Percentiles rank a stretch among this genome's conserved stretches.
Evolutionary conservation across 2,888 invertebrate genomes (phyloP).

Genomic region (Gymnocheta viridis): DNA sequence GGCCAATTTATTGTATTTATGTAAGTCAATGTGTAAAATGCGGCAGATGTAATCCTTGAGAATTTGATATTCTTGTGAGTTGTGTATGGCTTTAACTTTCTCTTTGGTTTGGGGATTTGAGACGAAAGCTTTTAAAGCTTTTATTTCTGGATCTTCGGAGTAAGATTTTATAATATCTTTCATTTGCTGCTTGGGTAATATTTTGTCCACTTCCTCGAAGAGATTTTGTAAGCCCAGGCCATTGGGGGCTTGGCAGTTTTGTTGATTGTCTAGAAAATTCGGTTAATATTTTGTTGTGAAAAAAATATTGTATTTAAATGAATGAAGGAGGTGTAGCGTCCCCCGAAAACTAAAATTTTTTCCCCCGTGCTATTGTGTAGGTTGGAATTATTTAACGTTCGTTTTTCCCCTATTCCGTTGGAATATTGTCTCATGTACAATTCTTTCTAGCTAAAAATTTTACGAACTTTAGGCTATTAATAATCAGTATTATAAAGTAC

Average conservation of each 20-base stretch:
- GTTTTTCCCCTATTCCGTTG: no score
- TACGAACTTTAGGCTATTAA: no score
- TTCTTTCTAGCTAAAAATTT: no score
- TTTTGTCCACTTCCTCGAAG: constrained; percentile 70
- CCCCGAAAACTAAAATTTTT: no score
- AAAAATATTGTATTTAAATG: no score
- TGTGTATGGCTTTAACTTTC: constrained; percentile 60
- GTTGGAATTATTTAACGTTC: no score
- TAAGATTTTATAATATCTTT: constrained; percentile 72
- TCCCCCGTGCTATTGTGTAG: no score
- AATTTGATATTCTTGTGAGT: constrained; percentile 69
- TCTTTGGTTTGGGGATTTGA: constrained; percentile 67
- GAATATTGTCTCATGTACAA: no score
- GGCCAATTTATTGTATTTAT: constrained; percentile 63
- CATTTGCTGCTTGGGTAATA: constrained; percentile 72
- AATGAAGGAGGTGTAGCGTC: no score
- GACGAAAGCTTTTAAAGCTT: constrained; percentile 69
- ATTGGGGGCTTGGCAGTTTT: constrained; percentile 70
- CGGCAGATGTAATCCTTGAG: constrained; percentile 73
- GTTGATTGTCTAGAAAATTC: constrained; percentile 13
- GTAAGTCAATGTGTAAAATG: constrained; percentile 73
- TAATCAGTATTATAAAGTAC: no score
- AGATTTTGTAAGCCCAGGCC: constrained; percentile 73
- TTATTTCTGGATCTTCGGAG: constrained; percentile 73
- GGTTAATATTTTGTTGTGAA: no score